phyloP scores from a whole-genome alignment of 30 jellyfish, hydroid and myxozoan species.

The Clytia hemisphaerica region DNA sequence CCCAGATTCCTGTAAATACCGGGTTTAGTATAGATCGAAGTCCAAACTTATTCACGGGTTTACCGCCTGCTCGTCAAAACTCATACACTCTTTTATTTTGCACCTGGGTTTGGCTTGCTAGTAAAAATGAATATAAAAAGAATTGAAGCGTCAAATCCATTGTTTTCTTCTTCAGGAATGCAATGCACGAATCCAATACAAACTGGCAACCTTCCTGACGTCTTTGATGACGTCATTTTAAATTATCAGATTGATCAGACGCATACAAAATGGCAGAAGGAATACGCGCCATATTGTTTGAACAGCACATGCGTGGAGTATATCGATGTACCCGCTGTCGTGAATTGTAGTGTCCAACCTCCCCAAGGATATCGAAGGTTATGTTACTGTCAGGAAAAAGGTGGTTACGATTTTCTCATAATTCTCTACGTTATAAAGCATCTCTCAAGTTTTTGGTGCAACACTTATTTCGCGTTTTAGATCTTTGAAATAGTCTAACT shows the following conservation, averaged over 20 bases:
- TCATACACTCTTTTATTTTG: too few relatives aligned
- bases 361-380: not conserved
- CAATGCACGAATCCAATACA: not conserved
- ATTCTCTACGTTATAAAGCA: too few relatives aligned
- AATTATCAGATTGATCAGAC: not conserved
- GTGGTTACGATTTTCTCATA: too few relatives aligned
- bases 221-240: not conserved
- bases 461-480: not conserved
- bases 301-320: not conserved
- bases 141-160: not conserved
- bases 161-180: not conserved
- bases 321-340: not conserved
- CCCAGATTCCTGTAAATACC: too few relatives aligned
- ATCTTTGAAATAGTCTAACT: not conserved
- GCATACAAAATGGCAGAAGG: not conserved
- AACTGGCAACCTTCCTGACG: not conserved
- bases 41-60: too few relatives aligned
- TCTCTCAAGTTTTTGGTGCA: too few relatives aligned
- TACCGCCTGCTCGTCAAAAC: too few relatives aligned
- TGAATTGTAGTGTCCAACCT: not conserved
- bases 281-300: not conserved
- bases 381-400: not conserved
- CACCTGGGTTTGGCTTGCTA: too few relatives aligned
- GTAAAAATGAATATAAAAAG: not conserved
- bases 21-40: too few relatives aligned